Evolutionary conservation across 2,888 invertebrate genomes (phyloP), one percentile per base, ranked within the genome.

Genomic region (Apodemia hepburni): DNA sequence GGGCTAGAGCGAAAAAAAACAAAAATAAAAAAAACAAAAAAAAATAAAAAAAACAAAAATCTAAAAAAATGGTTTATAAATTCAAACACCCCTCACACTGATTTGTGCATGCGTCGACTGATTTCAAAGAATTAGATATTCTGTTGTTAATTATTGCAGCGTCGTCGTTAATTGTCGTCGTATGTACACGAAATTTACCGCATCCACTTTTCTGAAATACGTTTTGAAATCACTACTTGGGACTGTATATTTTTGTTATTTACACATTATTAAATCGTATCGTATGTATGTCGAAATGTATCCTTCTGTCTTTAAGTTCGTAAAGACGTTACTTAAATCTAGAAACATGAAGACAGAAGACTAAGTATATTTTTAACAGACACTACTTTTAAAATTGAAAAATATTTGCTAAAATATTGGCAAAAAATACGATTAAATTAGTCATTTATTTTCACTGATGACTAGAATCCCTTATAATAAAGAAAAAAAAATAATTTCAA

Each of bases 1-100:
- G 88, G 87, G 87, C 73, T 82, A 82, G 88, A 82, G 84, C 80
- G 71, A 78, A 77, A 80, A 80, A 80, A 77, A 60, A 59, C 62
- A 71, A 74, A n/a, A n/a, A n/a, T n/a, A n/a, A 77, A 73, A 73
- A 72, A 74, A 76, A 67, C 71, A 71, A 71, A 74, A 71, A 76
- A 78, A 76, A 72, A 72, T 69, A 72, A 64, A 63, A 71, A 74
- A 71, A 70, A 71, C 59, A 61, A 73, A 71, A 69, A 68, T 69
- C 68, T 72, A 67, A 70, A 61, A 68, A 70, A 73, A 67, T 67
- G 66, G 73, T 81, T 84, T 79, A 75, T 75, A 78, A 79, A 78
- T 80, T 65, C 64, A 61, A 63, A 64, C 63, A 64, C 64, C 65
- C 58, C 61, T 64, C 54, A 59, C 59, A 62, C 38, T 47, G 22